Base-by-base conservation (phyloP, 2,888 invertebrate species). In the Erebia aethiops region DNA sequence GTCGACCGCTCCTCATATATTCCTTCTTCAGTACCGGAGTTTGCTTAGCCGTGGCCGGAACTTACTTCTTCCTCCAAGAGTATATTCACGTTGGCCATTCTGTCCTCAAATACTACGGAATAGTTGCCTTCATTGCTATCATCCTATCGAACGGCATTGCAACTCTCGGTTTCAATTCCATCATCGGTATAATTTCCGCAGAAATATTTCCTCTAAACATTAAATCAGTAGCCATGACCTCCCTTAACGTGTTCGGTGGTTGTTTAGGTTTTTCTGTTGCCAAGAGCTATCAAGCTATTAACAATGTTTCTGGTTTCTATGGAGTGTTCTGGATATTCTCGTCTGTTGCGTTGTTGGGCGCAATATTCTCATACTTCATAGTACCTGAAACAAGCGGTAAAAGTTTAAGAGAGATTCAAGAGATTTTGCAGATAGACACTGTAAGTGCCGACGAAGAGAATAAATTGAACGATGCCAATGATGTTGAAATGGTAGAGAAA, bases 381-480 rank as follows among this genome's bases (percentile, higher is more conserved):
- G 92, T 95, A 0, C 95, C 94, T 1, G 95, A 95, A 82, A 95
- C 95, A 0, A 94, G 92, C 75, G 94, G 94, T 0, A 94, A 94
- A 75, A 94, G 94, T 61, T 85, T 95, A 49, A 81, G 89, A 46
- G 94, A 95, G 72, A 94, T 95, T 64, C 94, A 94, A 77, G 86
- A 91, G 35, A 85, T 93, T 64, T 77, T 95, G 2, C 92, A 94
- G 75, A 91, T 92, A 1, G 81, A 82, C 49, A 65, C 80, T 21
- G 85, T 85, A 70, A 82, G 82, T 63, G 69, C 74, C 16, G 80
- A 77, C 49, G 78, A 78, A 74, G 69, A 70, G 67, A 67, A 66
- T 41, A 57, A 41, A 10, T 21, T 70, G 18, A 62, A 65, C 43
- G 62, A 62, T 13, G 56, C 43, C 13, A 66, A 67, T 18, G 49